Evolutionary conservation across 2,113 vertebrate genomes (phyloP).

Genomic region (Cardinalis cardinalis): DNA sequence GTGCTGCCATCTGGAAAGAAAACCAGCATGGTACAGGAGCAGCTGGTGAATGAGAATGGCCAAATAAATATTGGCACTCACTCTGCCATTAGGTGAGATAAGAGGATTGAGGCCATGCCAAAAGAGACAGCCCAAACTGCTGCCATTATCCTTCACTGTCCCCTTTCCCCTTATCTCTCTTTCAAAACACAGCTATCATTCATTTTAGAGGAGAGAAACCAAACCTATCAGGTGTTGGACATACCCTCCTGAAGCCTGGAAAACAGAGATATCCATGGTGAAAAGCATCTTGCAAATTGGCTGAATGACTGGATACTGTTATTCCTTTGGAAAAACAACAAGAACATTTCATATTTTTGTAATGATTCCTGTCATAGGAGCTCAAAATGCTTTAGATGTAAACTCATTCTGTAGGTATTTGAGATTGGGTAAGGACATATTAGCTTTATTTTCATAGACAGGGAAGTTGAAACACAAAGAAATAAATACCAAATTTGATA

Average conservation of each 20-base stretch:
- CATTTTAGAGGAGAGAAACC: slow-evolving; percentile 35
- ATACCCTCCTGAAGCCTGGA: slow-evolving; percentile 22
- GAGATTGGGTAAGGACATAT: not conserved
- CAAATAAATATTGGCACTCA: slow-evolving; percentile 80
- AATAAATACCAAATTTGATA: not conserved
- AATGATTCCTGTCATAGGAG: not conserved
- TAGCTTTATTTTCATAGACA: not conserved
- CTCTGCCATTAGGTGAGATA: slow-evolving; percentile 77
- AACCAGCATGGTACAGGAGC: slow-evolving; percentile 75
- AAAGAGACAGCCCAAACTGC: slow-evolving; percentile 37
- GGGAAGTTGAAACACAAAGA: not conserved
- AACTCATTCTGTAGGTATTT: not conserved
- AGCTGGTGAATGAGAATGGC: slow-evolving; percentile 77
- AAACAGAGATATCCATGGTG: slow-evolving; percentile 34
- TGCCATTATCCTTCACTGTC: slow-evolving; percentile 54
- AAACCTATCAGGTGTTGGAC: slow-evolving; percentile 48
- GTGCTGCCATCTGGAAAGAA: slow-evolving; percentile 80
- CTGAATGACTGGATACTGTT: not conserved
- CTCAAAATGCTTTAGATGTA: not conserved
- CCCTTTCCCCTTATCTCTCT: slow-evolving; percentile 59
- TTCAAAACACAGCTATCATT: slow-evolving; percentile 62
- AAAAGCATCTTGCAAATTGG: slow-evolving; percentile 15
- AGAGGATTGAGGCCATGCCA: slow-evolving; percentile 68
- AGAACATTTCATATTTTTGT: slow-evolving; percentile 27
- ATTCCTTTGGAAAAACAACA: slow-evolving; percentile 22